Evolutionary conservation across 1,140 invertebrate species (phyloP), one percentile per base, ranked within the genome.

Genomic region (Zaprionus africanus): DNA sequence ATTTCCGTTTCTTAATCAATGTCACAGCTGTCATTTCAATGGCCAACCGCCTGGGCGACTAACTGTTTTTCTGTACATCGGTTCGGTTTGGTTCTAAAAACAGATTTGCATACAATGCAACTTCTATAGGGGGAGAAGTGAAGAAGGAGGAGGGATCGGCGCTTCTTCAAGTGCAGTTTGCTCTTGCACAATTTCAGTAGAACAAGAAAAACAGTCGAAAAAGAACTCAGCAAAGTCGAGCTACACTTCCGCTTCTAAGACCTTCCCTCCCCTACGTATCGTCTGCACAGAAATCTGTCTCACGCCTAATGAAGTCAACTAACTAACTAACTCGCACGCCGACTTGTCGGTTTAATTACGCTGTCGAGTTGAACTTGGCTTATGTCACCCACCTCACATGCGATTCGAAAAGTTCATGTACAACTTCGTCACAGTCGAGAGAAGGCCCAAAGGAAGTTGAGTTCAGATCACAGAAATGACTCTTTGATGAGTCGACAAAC

Each of bases 1-100:
- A 85, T 88, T 90, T 88, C 85, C 85, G 85, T 88, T 88, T 85
- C 81, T 84, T 69, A 82, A 79, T 72, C 85, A 88, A 88, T 88
- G 85, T 88, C 85, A 90, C 62, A 85, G 79, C 79, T 81, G 85
- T 66, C 64, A 64, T 51, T 69, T 63, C 59, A 75, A 53, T 78
- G 78, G 34, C 51, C 66, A 72, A 79, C 71, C 56, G 36, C 65
- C 64, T 82, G 80, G 41, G 41, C 76, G 79, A 72, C 64, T 78
- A 70, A 85, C 66, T 68, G 79, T 82, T 82, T 82, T 81, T 88
- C 84, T 81, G 81, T 81, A 81, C 78, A 78, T 65, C 72, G 68
- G 59, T 68, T 75, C 31, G 26, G 24, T 41, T 69, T 5, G 46
- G 9, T 51, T 5, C 19, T 24, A 51, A 51, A 51, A 49, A 17